These are phyloP conservation scores for Lysandra bellargus DNA, from an alignment of 2,888 invertebrate species.

Conservation along the genomic window DNA sequence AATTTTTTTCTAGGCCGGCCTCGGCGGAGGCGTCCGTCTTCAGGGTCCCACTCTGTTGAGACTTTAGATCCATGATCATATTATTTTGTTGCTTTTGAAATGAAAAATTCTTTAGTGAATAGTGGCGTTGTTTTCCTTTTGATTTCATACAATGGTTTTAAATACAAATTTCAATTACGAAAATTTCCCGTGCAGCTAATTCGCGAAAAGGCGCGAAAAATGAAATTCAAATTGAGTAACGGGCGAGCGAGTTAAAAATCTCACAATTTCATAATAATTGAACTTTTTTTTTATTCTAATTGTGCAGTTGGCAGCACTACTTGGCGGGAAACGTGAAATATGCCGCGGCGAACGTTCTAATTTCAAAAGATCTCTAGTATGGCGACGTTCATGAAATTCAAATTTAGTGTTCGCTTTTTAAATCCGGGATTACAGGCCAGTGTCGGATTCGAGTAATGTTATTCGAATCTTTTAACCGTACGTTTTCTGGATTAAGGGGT, in stretches of 20 bases:
- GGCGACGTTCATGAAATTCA: slow-evolving; percentile 52
- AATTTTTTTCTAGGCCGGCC: too few relatives aligned
- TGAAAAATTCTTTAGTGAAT: too few relatives aligned
- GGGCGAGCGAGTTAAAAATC: slow-evolving; percentile 6
- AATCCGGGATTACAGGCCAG: slow-evolving; percentile 47
- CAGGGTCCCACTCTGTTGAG: too few relatives aligned
- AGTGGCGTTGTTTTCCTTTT: too few relatives aligned
- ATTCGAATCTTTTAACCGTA: too few relatives aligned
- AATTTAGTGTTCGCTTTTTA: slow-evolving; percentile 51
- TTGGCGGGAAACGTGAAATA: slow-evolving; percentile 42
- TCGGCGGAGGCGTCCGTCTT: too few relatives aligned
- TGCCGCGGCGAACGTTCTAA: slow-evolving; percentile 48
- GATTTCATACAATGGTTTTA: too few relatives aligned
- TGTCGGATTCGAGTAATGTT: not conserved
- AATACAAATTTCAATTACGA: not conserved
- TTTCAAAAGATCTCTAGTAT: slow-evolving; percentile 48
- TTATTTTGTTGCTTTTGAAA: too few relatives aligned
- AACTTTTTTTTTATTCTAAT: slow-evolving; percentile 33
- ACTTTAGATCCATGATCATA: too few relatives aligned
- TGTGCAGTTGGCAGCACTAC: slow-evolving; percentile 36
- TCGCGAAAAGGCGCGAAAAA: slow-evolving; percentile 10
- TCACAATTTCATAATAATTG: slow-evolving; percentile 30
- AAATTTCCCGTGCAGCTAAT: slow-evolving; percentile 5
- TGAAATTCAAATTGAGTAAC: slow-evolving; percentile 18
- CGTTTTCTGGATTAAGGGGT: too few relatives aligned